Evolutionary conservation across 2,888 invertebrate genomes (phyloP), one percentile per base, ranked within the genome.

Genomic region (Periphyllus acericola): DNA sequence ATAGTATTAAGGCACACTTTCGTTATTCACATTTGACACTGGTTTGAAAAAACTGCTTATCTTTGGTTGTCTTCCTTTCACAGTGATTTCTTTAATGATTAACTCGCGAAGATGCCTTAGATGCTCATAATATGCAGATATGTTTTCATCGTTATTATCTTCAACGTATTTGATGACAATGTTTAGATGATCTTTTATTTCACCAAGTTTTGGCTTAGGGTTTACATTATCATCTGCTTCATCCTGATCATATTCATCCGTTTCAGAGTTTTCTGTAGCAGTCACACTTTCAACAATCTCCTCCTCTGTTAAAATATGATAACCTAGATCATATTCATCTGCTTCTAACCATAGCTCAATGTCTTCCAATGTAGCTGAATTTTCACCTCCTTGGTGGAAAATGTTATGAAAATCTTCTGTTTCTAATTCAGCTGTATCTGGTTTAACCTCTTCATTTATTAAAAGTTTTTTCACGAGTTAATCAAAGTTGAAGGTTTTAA

Each of bases 391-490:
- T 76, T 21, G 34, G 66, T 55, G 78, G 34, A 74, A 55, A 78
- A 17, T 66, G 21, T 66, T 81, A 68, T 32, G 81, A 81, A 81
- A 81, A 81, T 81, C 68, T 40, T 81, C 66, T 40, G 66, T 85
- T 85, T 84, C 55, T 14, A 84, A 84, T 60, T 32, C 76, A 76
- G 60, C 60, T 21, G 36, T 76, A 55, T 60, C 79, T 66, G 29
- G 85, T 66, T 79, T 60, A 85, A 76, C 32, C 25, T 85, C 66
- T 76, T 85, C 55, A 66, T 85, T 85, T 78, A 66, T 85, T 76
- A 85, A 78, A 78, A 85, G 78, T 78, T 85, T 85, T 19, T 85
- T 85, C 76, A 76, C 29, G 68, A 83, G 32, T 89, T 89, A 89
- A 80, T 78, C 79, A 83, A 29, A 40, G 87, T 89, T 76, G 75